Conservation (phyloP, 1,140 invertebrate genomes). For the Drosophila funebris region DNA sequence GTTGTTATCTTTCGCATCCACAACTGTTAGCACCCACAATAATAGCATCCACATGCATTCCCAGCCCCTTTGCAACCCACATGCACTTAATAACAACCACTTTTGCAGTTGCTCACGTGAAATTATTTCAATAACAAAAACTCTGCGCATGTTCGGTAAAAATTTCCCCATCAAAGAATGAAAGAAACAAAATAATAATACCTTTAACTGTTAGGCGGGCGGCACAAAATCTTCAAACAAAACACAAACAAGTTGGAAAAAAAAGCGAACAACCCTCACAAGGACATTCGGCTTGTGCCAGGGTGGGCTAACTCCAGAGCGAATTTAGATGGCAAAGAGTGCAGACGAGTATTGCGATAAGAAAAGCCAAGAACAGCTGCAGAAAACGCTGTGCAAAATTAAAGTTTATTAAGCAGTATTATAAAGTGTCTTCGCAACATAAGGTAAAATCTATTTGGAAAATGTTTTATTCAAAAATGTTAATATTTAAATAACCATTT, state of each 20-base stretch:
- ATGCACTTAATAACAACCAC: slow-evolving; percentile 5
- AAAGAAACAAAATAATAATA: slow-evolving; percentile 12
- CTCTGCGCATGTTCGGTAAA: slow-evolving; percentile 58
- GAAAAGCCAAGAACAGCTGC: slow-evolving; percentile 5
- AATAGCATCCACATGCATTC: slow-evolving; percentile 7
- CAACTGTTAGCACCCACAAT: background rate
- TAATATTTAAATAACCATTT: background rate
- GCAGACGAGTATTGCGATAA: slow-evolving; percentile 38
- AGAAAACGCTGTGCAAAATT: slow-evolving; percentile 26
- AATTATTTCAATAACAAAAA: slow-evolving; percentile 64
- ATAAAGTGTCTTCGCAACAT: background rate
- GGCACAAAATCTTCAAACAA: slow-evolving; percentile 54
- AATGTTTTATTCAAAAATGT: background rate
- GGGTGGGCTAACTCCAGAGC: slow-evolving; percentile 49
- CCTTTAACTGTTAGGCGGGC: slow-evolving; percentile 23
- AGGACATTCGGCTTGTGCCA: slow-evolving; percentile 58
- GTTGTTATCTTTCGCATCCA: no score
- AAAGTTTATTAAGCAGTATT: background rate
- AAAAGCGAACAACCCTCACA: slow-evolving; percentile 61
- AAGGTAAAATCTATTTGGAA: background rate
- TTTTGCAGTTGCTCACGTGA: background rate
- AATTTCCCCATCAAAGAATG: slow-evolving; percentile 51
- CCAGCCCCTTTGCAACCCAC: background rate
- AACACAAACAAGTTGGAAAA: slow-evolving; percentile 55
- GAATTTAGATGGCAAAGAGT: slow-evolving; percentile 41